Evolutionary conservation across 2,888 invertebrate genomes (phyloP), one percentile per base, ranked within the genome.

Genomic region (Chromoteleia sp.): DNA sequence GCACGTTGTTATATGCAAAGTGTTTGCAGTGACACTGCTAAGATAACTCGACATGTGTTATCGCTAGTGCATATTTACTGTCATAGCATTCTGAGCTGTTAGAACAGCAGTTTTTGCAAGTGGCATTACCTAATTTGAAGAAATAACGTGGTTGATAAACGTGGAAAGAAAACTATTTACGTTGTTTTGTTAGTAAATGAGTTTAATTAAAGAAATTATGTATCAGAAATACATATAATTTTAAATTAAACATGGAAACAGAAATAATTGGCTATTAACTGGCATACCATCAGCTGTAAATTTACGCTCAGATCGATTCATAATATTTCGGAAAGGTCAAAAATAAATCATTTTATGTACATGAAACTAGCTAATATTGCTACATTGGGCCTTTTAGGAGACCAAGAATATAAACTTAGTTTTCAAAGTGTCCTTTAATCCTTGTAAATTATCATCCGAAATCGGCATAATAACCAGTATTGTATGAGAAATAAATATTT

Each of bases 11-110:
- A 17, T 25, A 15, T 17, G 58, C 19, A 48, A 70, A 48, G 48
- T 68, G 45, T 56, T 43, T 68, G 41, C 54, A 36, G 17, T 36
- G 36, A 12, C 36, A 36, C 30, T 25, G 25, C n/a, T 48, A 39
- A 58, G 58, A 58, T 70, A 70, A 58, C 48, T 10, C 36, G 39
- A 15, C 48, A 58, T 25, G 33, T 39, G 36, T 65, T 65, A 65
- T 65, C 50, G 36, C 36, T 14, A 5, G 50, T 39, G 14, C n/a
- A 50, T 65, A 65, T 65, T 50, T 41, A 41, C 50, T n/a, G n/a
- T 39, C n/a, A 54, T 41, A n/a, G 36, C n/a, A 29, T 29, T 21
- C n/a, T 48, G 4, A 12, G 25, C 8, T 50, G 36, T 48, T 36
- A 45, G 36, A 45, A 15, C 58, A 59, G 36, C 70, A 59, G 12